Base-by-base conservation (phyloP, 2,113 vertebrate species). In the Megaptera novaeangliae region DNA sequence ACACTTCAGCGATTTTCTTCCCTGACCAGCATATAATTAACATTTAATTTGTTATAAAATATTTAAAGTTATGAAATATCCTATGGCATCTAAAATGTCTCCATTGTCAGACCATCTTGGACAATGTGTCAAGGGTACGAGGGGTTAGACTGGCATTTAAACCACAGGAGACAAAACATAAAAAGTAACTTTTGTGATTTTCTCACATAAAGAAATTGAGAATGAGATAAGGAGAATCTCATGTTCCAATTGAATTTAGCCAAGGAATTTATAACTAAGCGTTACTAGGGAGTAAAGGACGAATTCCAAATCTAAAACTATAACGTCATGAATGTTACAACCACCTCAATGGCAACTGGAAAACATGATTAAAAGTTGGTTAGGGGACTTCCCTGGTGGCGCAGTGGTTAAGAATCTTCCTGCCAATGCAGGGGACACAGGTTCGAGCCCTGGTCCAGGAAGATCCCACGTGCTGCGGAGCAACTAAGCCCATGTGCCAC, bases 11-110 rank as follows among this genome's bases (percentile, higher is more conserved):
- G 95, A 98, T 98, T 98, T 98, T 98, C 97, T 98, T 98, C 97
- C 97, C 96, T 98, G 97, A 98, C 98, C 98, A 99, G 98, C 98
- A 98, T 94, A 98, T 98, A 99, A 99, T 99, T 99, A 99, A 99
- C 98, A 99, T 99, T 99, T 99, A 99, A 99, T 99, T 98, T 98
- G 95, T 97, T 98, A 99, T 99, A 98, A 99, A 99, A 99, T 98
- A 99, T 99, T 99, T 98, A 99, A 98, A 98, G 95, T 98, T 98
- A 98, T 98, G 98, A 99, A 99, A 98, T 99, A 99, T 98, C 98
- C 0, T 93, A 99, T 98, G 98, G 98, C 98, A 98, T 98, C 97
- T 81, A 97, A 99, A 98, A 98, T 98, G 98, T 98, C 98, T 98
- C 96, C 91, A 95, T 92, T 81, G 91, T 97, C 96, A 97, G 98